Conservation (phyloP, 2,113 vertebrate genomes). For the Xenopus borealis region DNA sequence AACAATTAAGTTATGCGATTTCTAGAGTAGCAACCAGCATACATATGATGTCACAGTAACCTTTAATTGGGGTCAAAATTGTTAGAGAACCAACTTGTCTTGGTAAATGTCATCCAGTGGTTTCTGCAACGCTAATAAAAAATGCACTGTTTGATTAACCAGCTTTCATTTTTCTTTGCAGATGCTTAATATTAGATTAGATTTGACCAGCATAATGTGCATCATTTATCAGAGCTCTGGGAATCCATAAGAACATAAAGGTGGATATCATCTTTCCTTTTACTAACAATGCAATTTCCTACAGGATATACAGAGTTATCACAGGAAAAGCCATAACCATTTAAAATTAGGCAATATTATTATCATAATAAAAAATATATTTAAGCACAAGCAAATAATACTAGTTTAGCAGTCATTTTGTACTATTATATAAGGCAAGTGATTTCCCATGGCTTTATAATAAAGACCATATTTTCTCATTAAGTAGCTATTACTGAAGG, state of each 20-base stretch:
- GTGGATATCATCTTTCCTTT: conserved; percentile 26
- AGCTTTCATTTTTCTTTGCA: conserved; percentile 27
- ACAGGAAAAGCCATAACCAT: conserved; percentile 30
- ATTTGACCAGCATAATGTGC: conserved; percentile 34
- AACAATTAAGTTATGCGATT: conserved; percentile 46
- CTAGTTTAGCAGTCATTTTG: background rate
- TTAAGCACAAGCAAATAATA: background rate
- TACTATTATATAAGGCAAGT: too few relatives aligned
- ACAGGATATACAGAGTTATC: conserved; percentile 27
- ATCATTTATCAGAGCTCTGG: conserved; percentile 32
- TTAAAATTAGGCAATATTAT: conserved; percentile 2
- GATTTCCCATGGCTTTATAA: too few relatives aligned
- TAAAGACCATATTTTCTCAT: too few relatives aligned
- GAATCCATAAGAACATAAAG: conserved; percentile 31
- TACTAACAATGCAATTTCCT: conserved; percentile 41
- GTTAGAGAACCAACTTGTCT: conserved; percentile 40
- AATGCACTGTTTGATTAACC: conserved; percentile 33
- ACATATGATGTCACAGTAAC: conserved; percentile 43
- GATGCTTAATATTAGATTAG: conserved; percentile 39
- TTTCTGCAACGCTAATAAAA: conserved; percentile 30
- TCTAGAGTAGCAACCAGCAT: conserved; percentile 41
- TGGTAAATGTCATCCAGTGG: conserved; percentile 40
- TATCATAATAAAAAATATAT: background rate
- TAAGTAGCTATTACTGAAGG: too few relatives aligned
- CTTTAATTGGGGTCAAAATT: conserved; percentile 45